phyloP scores from a whole-genome alignment of 2,888 invertebrate genomes.

The Synanthedon vespiformis region DNA sequence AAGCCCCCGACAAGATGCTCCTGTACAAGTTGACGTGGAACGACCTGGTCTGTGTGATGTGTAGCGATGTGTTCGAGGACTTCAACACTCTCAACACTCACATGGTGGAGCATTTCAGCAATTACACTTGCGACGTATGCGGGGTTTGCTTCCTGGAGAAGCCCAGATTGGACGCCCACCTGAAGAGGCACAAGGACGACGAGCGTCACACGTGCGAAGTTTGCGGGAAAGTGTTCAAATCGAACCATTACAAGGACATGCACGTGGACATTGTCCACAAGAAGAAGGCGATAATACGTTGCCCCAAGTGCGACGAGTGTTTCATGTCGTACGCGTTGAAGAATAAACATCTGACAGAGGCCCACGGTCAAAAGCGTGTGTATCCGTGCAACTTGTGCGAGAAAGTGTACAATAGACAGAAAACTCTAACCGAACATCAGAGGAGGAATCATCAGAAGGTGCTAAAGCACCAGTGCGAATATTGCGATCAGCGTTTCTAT shows the following conservation, averaged over 20 bases:
- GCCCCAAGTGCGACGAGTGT: slow-evolving; percentile 55
- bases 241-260: slow-evolving; percentile 58
- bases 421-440: slow-evolving; percentile 54
- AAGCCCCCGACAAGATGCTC: slow-evolving; percentile 54
- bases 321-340: slow-evolving; percentile 59
- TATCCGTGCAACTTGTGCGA: slow-evolving; percentile 59
- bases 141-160: slow-evolving; percentile 62
- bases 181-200: slow-evolving; percentile 57
- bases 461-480: slow-evolving; percentile 63
- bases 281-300: slow-evolving; percentile 53
- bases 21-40: slow-evolving; percentile 51
- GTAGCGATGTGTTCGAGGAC: slow-evolving; percentile 52
- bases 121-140: slow-evolving; percentile 54
- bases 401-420: slow-evolving; percentile 57
- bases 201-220: slow-evolving; percentile 65
- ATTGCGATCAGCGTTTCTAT: slow-evolving; percentile 66
- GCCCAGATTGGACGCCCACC: slow-evolving; percentile 57
- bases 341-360: slow-evolving; percentile 53
- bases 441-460: slow-evolving; percentile 56
- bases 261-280: slow-evolving; percentile 59
- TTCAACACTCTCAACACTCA: slow-evolving; percentile 53
- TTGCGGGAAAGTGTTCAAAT: slow-evolving; percentile 60
- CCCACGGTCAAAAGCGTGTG: slow-evolving; percentile 51
- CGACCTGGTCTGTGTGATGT: slow-evolving; percentile 55
- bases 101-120: slow-evolving; percentile 59